Base-by-base conservation (phyloP, 2,888 invertebrate genomes). In the Furcula furcula region DNA sequence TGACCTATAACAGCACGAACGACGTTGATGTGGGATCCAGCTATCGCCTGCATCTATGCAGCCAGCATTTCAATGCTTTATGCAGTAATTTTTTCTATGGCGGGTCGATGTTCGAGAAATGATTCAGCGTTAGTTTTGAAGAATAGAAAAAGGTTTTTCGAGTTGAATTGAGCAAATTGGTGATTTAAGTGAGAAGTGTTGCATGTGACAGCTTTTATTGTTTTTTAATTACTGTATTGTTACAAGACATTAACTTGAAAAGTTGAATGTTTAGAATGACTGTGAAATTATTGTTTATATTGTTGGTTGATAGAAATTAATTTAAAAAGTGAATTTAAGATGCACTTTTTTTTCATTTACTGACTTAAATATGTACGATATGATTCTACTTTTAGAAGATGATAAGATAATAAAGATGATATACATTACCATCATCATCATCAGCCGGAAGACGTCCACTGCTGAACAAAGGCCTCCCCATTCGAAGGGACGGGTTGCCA, bases 31-130 rank as follows among this genome's bases (percentile, higher is more conserved):
- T 65, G 56, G 61, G 47, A 60, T 44, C 43, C 36, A 34, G 40
- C 53, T 70, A 74, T 71, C 65, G 60, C 39, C 39, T 58, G 51
- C 60, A 72, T 69, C 63, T 57, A 60, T 45, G 69, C 68, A 71
- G 55, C 62, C 59, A 57, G 71, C 67, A 67, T 68, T 72, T 65
- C 69, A 63, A 72, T 68, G 75, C 60, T 68, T 64, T 68, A 60
- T 65, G 50, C 46, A 63, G 54, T 57, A 72, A n/a, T 68, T 70
- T 70, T 66, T 65, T 57, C 66, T 48, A 57, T 48, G 46, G 52
- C 51, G 58, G 72, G 68, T 69, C 63, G 56, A 62, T 45, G 75
- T 29, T 56, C 71, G 56, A 33, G 36, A 41, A 56, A 68, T 59
- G 64, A 45, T 50, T 40, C 43, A 45, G 34, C 40, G 40, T 50